Evolutionary conservation across 2,113 vertebrate genomes (phyloP), one percentile per base, ranked within the genome.

Genomic region (Rissa tridactyla): DNA sequence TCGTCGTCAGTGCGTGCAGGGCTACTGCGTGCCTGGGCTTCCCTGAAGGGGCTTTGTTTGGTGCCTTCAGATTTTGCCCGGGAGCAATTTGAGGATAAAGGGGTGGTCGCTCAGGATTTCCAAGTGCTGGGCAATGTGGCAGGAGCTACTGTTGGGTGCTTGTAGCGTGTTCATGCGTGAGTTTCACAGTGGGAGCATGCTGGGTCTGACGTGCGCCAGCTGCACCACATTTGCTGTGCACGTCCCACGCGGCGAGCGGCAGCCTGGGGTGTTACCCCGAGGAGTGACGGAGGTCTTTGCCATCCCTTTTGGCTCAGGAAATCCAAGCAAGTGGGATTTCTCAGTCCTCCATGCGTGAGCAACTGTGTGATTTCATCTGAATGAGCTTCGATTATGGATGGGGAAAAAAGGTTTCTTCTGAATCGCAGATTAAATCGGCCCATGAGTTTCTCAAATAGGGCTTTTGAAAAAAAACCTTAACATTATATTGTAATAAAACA

Each of bases 1-100:
- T 47, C 0, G 0, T 16, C 60, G 6, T 44, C 14, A 16, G 11
- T 4, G 6, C 9, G 11, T 38, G 27, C 44, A 44, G 34, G 44
- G 29, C 18, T 83, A 11, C 34, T 40, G 5, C 1, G 3, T 38
- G n/a, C 44, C 36, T 61, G 14, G 4, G 1, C 10, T 81, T 88
- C 76, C 34, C 60, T 22, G 34, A 54, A 57, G 38, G 14, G 55
- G 6, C 14, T 76, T 70, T 1, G 2, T 62, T 87, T 66, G 15
- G 25, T 72, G 54, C 30, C 26, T 82, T 75, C 51, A 72, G 29
- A 32, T n/a, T 78, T 51, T 49, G 19, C 10, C 26, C 15, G 27
- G 26, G 36, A 15, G 44, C 12, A 57, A 4, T 61, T 65, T 88
- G 36, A 80, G 57, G 15, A 8, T 19, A 52, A 80, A 4, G 7